Evolutionary conservation across 2,113 vertebrate genomes (phyloP).

Genomic region (Caretta caretta): DNA sequence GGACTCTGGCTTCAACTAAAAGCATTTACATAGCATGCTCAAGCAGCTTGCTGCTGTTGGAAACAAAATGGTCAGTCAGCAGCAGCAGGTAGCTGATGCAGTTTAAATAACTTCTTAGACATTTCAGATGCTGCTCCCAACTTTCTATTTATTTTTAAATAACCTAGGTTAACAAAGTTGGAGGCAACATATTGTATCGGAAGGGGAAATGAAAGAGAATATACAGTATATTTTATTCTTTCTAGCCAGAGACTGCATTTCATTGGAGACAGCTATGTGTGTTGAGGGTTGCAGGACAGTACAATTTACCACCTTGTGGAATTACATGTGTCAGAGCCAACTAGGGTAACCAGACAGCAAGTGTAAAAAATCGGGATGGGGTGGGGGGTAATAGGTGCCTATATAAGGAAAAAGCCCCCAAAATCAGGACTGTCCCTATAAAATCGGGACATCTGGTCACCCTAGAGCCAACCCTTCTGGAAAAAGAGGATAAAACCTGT

Average conservation of each 20-base stretch:
- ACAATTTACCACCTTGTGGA: background rate
- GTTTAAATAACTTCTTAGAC: background rate
- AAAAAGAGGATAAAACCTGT: background rate
- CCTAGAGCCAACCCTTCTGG: background rate
- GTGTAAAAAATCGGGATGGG: no score
- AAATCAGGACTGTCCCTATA: no score
- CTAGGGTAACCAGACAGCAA: background rate
- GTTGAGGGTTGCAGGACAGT: background rate
- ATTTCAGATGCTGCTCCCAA: background rate
- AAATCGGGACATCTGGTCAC: no score
- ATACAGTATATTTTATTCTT: background rate
- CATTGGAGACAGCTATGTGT: background rate
- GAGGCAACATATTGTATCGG: background rate
- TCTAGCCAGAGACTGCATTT: background rate
- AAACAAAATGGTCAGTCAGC: background rate
- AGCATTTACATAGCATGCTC: background rate
- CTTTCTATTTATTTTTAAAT: background rate
- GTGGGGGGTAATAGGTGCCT: no score
- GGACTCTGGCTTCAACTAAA: rapidly evolving
- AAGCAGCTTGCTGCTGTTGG: background rate
- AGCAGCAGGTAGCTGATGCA: background rate
- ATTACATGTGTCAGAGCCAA: background rate
- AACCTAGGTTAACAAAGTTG: background rate
- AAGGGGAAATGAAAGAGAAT: background rate
- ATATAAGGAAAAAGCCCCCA: no score